Base-by-base conservation (phyloP, 2,113 vertebrate genomes). In the Clarias macrocephalus region DNA sequence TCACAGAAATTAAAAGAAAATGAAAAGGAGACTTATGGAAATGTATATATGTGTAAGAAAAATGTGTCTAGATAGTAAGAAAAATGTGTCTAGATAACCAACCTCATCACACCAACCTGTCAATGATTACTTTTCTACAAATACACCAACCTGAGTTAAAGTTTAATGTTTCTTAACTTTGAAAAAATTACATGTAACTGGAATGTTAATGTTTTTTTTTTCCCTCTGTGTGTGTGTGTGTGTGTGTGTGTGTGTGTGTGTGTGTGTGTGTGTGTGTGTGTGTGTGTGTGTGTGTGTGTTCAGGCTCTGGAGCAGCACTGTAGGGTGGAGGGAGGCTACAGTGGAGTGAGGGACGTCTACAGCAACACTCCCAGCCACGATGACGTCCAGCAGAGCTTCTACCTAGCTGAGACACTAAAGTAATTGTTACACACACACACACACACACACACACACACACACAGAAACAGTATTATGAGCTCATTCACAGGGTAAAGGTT, bases 371-470 rank as follows among this genome's bases (percentile, higher is more conserved):
- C 97, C 56, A 97, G 85, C 90, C 95, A 98, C 7, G 98, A 99
- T 1, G 97, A 99, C 0, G 98, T 99, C 7, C 98, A 99, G 86
- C 98, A 99, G 93, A 99, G 98, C 92, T 99, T 99, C 94, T 99
- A 96, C 94, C 92, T 99, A 91, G 97, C 98, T 16, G 98, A 99
- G 93, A 99, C 98, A 0, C 96, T 99, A 80, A 99, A 99, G 98
- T 99, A 95, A 97, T 96, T 66, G 60, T 3, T 73, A 19, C 37
- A 9, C 15, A 82, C 81, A 59, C 60, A 68, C 62, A 54, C 73
- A 30, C 76, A 81, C 60, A 52, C 18, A 76, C 52, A 88, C 65
- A 85, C 75, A 84, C 33, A 62, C 19, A 42, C 60, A 62, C 42
- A 48, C 42, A 48, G 5, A 48, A 5, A 48, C 42, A 48, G 42